Percentiles rank a stretch among this genome's conserved stretches.
These are phyloP conservation scores for Laticauda colubrina DNA, from an alignment of 2,113 vertebrate species.

Conservation along the genomic window DNA sequence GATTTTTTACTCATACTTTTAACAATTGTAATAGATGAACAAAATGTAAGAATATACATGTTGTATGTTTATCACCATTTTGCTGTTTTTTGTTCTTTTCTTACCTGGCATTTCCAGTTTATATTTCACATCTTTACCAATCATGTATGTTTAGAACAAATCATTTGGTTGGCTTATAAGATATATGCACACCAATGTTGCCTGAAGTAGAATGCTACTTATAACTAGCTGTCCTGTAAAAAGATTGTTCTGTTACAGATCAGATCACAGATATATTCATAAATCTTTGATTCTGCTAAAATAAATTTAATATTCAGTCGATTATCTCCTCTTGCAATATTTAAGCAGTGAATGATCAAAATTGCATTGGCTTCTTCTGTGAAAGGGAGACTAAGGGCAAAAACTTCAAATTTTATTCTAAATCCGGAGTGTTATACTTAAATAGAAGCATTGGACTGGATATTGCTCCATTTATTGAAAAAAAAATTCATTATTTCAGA, in stretches of 20 bases:
- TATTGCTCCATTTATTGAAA: conserved; percentile 39
- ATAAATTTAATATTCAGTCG: neutral
- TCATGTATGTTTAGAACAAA: neutral
- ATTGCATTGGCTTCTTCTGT: neutral
- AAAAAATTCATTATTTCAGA: conserved; percentile 42
- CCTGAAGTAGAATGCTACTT: neutral
- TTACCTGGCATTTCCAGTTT: conserved; percentile 38
- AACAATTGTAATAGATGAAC: conserved; percentile 59
- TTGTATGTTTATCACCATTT: conserved; percentile 38
- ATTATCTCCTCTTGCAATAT: neutral
- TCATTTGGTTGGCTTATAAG: neutral
- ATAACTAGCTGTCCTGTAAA: neutral
- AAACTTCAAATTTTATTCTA: neutral
- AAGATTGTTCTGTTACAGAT: neutral
- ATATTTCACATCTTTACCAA: conserved; percentile 2
- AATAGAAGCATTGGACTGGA: neutral
- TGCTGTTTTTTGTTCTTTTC: conserved; percentile 44
- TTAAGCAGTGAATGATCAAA: neutral
- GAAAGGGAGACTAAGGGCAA: neutral
- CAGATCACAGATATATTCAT: neutral
- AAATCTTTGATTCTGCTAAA: neutral
- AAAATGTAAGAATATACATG: conserved; percentile 57
- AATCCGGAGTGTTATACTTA: neutral
- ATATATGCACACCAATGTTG: neutral
- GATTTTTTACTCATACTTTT: conserved; percentile 63